Evolutionary conservation across 2,113 vertebrate genomes (phyloP).

Genomic region (Tricholaema leucomelas): DNA sequence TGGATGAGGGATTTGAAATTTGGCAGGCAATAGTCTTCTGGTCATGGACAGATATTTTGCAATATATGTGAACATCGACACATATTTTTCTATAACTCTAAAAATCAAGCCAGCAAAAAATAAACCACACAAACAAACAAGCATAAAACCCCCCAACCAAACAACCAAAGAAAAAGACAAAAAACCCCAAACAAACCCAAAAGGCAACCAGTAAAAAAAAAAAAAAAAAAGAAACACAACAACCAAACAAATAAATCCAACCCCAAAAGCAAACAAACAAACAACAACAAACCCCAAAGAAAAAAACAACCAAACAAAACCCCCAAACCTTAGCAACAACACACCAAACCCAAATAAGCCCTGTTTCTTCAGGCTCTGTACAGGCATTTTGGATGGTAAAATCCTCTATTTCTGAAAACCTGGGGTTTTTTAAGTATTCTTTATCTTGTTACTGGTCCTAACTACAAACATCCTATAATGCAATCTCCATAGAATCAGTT

Average conservation of each 20-base stretch:
- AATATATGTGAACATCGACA: conserved; percentile 26
- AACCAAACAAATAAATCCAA: no score
- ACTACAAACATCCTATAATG: neutral
- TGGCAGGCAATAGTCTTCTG: conserved; percentile 7
- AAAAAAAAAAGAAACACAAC: no score
- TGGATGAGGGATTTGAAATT: conserved; percentile 43
- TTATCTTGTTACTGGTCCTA: neutral
- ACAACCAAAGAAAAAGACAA: no score
- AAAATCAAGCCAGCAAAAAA: neutral
- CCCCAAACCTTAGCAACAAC: no score
- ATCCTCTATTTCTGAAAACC: neutral
- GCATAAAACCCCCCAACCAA: neutral
- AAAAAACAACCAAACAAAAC: no score
- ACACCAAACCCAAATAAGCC: neutral
- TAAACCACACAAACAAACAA: no score
- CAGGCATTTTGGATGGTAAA: neutral
- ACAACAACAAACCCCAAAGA: no score
- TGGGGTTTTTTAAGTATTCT: neutral
- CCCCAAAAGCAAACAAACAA: no score
- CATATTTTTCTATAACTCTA: neutral
- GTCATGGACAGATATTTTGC: conserved; percentile 24
- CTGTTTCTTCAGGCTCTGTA: neutral
- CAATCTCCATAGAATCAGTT: neutral
- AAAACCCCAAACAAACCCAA: no score
- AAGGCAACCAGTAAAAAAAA: no score